These are phyloP conservation scores for Drosophila eugracilis DNA, from an alignment of 1,140 invertebrate species.

Conservation along the genomic window DNA sequence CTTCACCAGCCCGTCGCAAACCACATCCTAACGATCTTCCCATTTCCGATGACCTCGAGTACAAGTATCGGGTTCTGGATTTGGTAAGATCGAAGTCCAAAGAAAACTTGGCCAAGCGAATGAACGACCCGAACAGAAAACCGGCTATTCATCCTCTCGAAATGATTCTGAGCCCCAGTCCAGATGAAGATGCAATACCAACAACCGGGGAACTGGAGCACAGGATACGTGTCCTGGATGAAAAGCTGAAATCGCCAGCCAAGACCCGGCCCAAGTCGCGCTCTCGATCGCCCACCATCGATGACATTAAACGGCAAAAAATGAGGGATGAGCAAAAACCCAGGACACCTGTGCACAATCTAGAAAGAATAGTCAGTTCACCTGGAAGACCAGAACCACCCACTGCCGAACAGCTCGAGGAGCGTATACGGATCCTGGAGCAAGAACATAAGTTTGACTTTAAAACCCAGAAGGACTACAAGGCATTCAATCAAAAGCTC, in stretches of 20 bases:
- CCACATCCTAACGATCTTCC: conserved; percentile 59
- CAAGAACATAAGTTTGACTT: conserved; percentile 75
- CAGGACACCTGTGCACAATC: conserved; percentile 61
- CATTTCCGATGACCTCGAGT: conserved; percentile 70
- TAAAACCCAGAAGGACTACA: conserved; percentile 79
- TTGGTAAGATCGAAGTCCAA: conserved; percentile 75
- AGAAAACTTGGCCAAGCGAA: conserved; percentile 62
- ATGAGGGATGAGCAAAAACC: conserved; percentile 57
- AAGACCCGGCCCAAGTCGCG: conserved; percentile 51
- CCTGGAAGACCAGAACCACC: conserved; percentile 65
- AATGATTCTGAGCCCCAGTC: conserved; percentile 77
- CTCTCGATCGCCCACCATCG: conserved; percentile 71
- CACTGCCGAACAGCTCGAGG: conserved; percentile 70
- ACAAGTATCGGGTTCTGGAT: conserved; percentile 75
- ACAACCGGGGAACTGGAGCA: conserved; percentile 78
- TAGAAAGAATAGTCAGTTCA: conserved; percentile 64
- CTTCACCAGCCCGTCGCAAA: conserved; percentile 57
- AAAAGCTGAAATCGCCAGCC: conserved; percentile 56
- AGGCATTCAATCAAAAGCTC: conserved; percentile 79
- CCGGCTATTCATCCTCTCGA: conserved; percentile 75
- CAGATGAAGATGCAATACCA: conserved; percentile 69
- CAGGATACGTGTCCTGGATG: conserved; percentile 71
- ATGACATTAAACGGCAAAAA: conserved; percentile 71
- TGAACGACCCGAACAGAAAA: conserved; percentile 63
- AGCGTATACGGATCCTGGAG: conserved; percentile 73